Conservation (phyloP, 2,797 vertebrate genomes). For the Pyrocephalus nanus region DNA sequence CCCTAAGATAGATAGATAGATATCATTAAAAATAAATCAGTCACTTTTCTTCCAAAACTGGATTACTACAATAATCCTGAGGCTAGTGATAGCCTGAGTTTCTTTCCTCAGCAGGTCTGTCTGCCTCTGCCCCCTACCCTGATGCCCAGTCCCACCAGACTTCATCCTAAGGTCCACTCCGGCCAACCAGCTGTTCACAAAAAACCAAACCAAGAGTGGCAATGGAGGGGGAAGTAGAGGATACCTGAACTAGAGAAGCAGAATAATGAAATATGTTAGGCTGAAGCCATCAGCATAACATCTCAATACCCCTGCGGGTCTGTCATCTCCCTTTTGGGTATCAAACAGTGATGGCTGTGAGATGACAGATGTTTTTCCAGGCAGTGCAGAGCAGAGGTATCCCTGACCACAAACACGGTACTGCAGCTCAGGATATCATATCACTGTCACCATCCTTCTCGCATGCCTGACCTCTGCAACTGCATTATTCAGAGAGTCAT, state of each 20-base stretch:
- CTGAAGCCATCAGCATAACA: neutral
- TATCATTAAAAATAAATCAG: neutral
- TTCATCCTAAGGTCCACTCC: neutral
- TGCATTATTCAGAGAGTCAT: neutral
- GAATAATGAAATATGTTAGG: neutral
- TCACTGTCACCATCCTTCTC: neutral
- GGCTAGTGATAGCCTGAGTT: neutral
- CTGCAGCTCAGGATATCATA: neutral
- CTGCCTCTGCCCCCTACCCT: neutral
- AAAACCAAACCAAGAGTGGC: accelerated
- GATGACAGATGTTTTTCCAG: neutral
- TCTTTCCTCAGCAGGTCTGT: neutral
- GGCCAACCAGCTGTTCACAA: neutral
- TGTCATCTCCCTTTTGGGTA: neutral
- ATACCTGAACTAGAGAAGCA: neutral
- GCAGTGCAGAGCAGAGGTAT: neutral
- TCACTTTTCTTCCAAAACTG: neutral
- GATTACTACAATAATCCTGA: neutral
- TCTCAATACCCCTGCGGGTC: neutral
- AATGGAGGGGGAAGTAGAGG: accelerated
- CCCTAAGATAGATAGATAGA: no score
- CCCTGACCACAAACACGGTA: neutral
- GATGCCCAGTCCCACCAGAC: neutral
- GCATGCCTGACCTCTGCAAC: neutral
- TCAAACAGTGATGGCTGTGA: neutral